These are phyloP conservation scores for Oopsacas minuta DNA, from an alignment of 37 sponge, comb jelly and placozoan species.

Conservation along the genomic window DNA sequence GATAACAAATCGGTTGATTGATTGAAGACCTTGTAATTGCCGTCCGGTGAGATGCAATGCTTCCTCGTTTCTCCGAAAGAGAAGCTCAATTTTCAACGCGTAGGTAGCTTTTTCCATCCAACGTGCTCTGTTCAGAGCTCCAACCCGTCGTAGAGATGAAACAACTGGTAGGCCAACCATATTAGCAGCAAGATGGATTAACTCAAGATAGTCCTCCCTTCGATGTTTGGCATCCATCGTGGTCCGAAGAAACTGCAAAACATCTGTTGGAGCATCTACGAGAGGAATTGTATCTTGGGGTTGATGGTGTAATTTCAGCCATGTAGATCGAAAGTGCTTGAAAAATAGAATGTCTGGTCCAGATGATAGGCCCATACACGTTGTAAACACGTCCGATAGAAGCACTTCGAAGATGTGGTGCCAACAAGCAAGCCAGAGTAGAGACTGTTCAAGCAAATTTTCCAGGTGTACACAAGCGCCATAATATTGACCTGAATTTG, in stretches of 20 bases:
- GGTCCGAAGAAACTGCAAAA: background rate
- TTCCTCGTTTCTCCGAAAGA: conserved; percentile 1
- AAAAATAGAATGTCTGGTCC: conserved; percentile 15
- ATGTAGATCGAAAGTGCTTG: background rate
- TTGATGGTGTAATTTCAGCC: background rate
- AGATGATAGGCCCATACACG: background rate
- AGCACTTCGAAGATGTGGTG: conserved; percentile 17
- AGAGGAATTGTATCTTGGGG: background rate
- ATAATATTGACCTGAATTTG: background rate
- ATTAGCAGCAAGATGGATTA: conserved; percentile 13
- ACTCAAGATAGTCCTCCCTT: background rate
- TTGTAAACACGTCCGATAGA: background rate
- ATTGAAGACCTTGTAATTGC: background rate
- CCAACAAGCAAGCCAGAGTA: conserved; percentile 2
- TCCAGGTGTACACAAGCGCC: background rate
- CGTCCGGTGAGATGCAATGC: conserved; percentile 10
- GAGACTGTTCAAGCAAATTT: background rate
- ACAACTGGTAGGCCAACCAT: background rate
- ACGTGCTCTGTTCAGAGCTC: conserved; percentile 13
- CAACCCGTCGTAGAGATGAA: background rate
- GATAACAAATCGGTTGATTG: background rate
- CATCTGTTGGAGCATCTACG: conserved; percentile 7
- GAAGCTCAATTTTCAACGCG: conserved; percentile 4
- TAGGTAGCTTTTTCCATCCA: background rate
- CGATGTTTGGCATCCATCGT: background rate